phyloP scores from a whole-genome alignment of 2,888 invertebrate species.

The Tupiocoris notatus region DNA sequence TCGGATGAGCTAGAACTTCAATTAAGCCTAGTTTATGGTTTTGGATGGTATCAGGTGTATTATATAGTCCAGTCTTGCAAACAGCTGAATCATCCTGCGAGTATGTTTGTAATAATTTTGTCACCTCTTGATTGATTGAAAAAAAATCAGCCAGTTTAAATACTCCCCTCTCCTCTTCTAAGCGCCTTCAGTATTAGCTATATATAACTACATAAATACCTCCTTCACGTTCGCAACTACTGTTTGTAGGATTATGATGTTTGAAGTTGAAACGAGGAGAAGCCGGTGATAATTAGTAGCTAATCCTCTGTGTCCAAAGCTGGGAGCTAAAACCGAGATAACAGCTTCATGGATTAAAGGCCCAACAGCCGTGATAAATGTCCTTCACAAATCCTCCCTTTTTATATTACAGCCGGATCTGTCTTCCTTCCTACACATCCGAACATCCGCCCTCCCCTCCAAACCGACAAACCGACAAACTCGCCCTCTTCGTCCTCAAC shows the following conservation, averaged over 20 bases:
- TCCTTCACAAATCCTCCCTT: conserved; percentile 39
- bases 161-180: too few species aligned
- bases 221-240: neutral
- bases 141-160: too few species aligned
- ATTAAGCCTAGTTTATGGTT: too few species aligned
- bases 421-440: neutral
- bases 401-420: conserved; percentile 28
- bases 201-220: too few species aligned
- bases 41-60: too few species aligned
- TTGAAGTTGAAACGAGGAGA: neutral
- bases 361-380: conserved; percentile 39
- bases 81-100: too few species aligned
- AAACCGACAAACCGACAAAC: neutral
- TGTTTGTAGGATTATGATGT: conserved; percentile 22
- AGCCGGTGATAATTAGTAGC: conserved; percentile 25
- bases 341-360: conserved; percentile 41
- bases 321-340: conserved; percentile 37
- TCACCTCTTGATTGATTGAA: too few species aligned
- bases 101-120: too few species aligned
- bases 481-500: neutral
- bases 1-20: too few species aligned
- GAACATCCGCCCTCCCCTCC: neutral
- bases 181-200: too few species aligned
- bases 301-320: conserved; percentile 37
- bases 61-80: too few species aligned